Conservation (phyloP, 1,140 invertebrate species). For the Tetramorium alpestre region DNA sequence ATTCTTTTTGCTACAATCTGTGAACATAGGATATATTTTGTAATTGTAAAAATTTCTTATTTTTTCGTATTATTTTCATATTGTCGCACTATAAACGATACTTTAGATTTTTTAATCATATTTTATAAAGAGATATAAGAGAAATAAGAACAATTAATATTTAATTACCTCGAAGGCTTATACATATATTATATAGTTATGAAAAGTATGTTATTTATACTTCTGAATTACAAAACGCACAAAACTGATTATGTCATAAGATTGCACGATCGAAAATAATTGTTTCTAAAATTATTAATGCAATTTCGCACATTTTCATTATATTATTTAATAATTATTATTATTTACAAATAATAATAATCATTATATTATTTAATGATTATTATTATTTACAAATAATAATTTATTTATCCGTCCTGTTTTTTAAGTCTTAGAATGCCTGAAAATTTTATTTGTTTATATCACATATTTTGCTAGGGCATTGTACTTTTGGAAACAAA, state of each 20-base stretch:
- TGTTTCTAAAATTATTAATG: neutral
- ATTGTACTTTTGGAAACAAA: slow-evolving; percentile 65
- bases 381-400: slow-evolving; percentile 22
- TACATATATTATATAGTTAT: neutral
- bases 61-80: neutral
- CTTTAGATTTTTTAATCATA: neutral
- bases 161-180: slow-evolving; percentile 8
- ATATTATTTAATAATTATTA: slow-evolving; percentile 40
- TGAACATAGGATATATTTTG: neutral
- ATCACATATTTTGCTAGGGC: slow-evolving; percentile 18
- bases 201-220: slow-evolving; percentile 8
- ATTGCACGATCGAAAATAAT: slow-evolving; percentile 35
- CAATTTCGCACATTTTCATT: slow-evolving; percentile 24
- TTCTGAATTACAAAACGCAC: slow-evolving; percentile 4
- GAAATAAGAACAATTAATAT: slow-evolving; percentile 17
- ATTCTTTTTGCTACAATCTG: neutral
- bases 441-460: slow-evolving; percentile 3
- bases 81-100: neutral
- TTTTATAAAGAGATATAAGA: neutral
- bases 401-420: neutral
- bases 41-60: neutral
- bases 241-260: slow-evolving; percentile 23
- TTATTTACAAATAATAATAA: slow-evolving; percentile 7
- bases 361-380: slow-evolving; percentile 37
- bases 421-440: slow-evolving; percentile 39